Evolutionary conservation across 2,113 vertebrate species (phyloP).

Genomic region (Apodemus sylvaticus): DNA sequence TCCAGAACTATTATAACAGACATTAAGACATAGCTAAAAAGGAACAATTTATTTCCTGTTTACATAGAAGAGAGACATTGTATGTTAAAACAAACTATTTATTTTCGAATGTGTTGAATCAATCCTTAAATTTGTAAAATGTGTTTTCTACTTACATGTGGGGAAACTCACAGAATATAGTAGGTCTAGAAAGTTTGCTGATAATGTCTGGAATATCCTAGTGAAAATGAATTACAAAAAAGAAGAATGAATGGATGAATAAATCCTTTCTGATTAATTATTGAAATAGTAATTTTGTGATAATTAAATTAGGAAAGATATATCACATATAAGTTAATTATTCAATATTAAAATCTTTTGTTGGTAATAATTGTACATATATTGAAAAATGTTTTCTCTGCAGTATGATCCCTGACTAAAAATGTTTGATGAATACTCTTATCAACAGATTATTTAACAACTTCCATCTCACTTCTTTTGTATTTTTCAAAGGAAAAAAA

Average conservation of each 20-base stretch:
- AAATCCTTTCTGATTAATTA: background rate
- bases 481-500: background rate
- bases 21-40: background rate
- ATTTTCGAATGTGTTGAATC: background rate
- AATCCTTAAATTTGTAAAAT: background rate
- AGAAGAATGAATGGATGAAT: background rate
- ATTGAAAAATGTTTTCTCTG: background rate
- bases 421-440: background rate
- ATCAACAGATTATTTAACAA: background rate
- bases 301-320: background rate
- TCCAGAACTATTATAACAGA: background rate
- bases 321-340: background rate
- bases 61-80: too few relatives aligned
- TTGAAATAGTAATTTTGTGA: background rate
- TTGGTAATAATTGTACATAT: background rate
- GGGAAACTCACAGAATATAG: background rate
- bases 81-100: background rate
- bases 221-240: background rate
- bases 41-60: background rate
- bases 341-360: background rate
- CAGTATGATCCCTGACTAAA: background rate
- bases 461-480: background rate
- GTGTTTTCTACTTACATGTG: background rate
- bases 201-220: background rate
- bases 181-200: too few relatives aligned